Evolutionary conservation across 2,888 invertebrate species (phyloP).

Genomic region (Melipona beecheii): DNA sequence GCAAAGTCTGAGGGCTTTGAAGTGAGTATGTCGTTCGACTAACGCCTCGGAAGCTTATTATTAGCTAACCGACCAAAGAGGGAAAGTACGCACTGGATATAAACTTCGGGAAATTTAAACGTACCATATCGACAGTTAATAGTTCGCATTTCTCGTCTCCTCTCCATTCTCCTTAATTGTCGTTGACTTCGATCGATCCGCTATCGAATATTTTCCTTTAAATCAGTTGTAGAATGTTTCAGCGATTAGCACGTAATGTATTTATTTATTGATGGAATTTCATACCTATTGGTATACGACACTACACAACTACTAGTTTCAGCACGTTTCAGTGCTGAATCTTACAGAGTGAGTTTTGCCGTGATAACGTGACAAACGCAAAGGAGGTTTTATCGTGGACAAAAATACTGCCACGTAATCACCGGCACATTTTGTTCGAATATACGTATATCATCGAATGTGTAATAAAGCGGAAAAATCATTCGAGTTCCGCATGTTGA

Average conservation of each 20-base stretch:
- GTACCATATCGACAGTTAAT: background rate
- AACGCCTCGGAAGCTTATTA: constrained; percentile 39
- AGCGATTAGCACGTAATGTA: background rate
- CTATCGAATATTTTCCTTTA: constrained; percentile 18
- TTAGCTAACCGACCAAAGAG: constrained; percentile 50
- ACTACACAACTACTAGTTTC: background rate
- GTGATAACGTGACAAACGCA: background rate
- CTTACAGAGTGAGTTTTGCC: background rate
- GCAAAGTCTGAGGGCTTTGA: constrained; percentile 97
- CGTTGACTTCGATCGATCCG: constrained; percentile 3
- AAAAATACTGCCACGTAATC: constrained; percentile 60
- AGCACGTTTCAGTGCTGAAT: background rate
- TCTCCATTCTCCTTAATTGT: constrained; percentile 22
- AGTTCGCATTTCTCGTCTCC: background rate
- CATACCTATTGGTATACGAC: background rate
- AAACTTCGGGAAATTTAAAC: constrained; percentile 6
- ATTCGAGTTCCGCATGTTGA: constrained; percentile 45
- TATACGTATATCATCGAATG: background rate
- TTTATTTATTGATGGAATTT: constrained; percentile 8
- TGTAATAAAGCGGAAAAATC: constrained; percentile 11
- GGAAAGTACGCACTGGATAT: constrained; percentile 54
- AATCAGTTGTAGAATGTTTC: background rate
- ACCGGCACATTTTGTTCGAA: background rate
- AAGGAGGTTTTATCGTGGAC: background rate
- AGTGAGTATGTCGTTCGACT: constrained; percentile 87